phyloP scores from a whole-genome alignment of 1,140 invertebrate species.

The Anthonomus grandis region DNA sequence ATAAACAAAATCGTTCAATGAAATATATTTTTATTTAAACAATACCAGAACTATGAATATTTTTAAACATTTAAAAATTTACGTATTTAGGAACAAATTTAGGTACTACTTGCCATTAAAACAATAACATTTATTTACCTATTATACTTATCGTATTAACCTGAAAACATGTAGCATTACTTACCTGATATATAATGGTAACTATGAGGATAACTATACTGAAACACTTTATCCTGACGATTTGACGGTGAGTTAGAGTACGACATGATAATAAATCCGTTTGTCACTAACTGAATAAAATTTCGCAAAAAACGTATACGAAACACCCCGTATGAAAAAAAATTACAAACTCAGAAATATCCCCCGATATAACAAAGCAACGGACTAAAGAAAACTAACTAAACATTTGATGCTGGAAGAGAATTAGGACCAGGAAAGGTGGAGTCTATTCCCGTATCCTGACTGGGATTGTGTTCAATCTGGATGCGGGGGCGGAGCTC shows the following conservation, averaged over 20 bases:
- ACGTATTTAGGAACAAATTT: too few relatives aligned
- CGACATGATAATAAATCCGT: constrained; percentile 20
- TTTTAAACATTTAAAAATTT: too few relatives aligned
- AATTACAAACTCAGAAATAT: constrained; percentile 9
- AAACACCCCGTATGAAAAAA: constrained; percentile 8
- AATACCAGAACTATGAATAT: too few relatives aligned
- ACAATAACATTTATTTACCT: too few relatives aligned
- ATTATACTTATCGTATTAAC: too few relatives aligned
- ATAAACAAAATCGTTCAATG: too few relatives aligned
- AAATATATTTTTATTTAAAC: too few relatives aligned
- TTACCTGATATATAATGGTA: constrained; percentile 36
- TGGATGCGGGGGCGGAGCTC: constrained; percentile 18
- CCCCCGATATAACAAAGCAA: neutral
- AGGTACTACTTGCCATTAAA: too few relatives aligned
- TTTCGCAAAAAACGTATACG: neutral
- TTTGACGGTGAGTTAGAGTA: constrained; percentile 32
- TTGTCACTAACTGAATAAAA: constrained; percentile 5
- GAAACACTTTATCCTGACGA: constrained; percentile 33
- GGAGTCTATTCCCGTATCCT: constrained; percentile 15
- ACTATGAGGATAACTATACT: constrained; percentile 31
- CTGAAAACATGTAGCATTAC: too few relatives aligned
- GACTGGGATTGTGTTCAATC: constrained; percentile 15
- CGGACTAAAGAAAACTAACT: constrained; percentile 25
- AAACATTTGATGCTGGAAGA: constrained; percentile 1
- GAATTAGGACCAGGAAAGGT: constrained; percentile 22